Percentiles rank a stretch among this genome's conserved stretches.
These are phyloP conservation scores for Podilymbus podiceps DNA, from an alignment of 2,113 vertebrate genomes.

Conservation along the genomic window DNA sequence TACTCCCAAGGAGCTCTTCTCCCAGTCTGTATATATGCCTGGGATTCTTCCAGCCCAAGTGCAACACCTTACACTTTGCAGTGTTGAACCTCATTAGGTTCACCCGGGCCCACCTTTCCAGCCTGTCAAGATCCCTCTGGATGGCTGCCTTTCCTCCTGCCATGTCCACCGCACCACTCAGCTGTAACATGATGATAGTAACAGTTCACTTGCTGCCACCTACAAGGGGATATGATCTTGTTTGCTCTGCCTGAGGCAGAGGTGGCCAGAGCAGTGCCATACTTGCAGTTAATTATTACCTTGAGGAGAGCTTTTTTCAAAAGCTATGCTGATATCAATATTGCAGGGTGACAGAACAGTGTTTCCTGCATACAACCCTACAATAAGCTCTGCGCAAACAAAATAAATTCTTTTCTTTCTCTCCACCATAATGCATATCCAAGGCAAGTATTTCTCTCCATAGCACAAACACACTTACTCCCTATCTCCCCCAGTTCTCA, in stretches of 20 bases:
- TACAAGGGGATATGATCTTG: not conserved
- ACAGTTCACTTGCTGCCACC: not conserved
- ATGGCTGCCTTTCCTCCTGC: too few species aligned
- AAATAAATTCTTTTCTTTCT: not conserved
- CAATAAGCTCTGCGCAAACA: not conserved
- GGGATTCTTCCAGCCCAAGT: too few species aligned
- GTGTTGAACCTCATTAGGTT: too few species aligned
- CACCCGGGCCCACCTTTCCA: too few species aligned
- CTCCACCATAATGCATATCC: not conserved
- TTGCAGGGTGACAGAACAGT: not conserved
- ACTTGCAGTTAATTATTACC: not conserved
- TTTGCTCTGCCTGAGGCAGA: not conserved
- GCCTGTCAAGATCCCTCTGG: too few species aligned
- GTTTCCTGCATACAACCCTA: not conserved
- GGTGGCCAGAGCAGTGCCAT: not conserved
- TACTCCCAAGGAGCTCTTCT: too few species aligned
- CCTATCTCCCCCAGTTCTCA: rapidly evolving
- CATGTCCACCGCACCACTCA: too few species aligned
- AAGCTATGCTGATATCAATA: not conserved
- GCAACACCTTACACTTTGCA: too few species aligned
- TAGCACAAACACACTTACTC: not conserved
- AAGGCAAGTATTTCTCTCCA: not conserved
- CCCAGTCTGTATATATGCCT: too few species aligned
- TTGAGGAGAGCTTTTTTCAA: not conserved
- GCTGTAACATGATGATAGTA: too few species aligned